A percentile compares a stretch with the other conserved stretches of the same genome.
Conservation (phyloP, 1,140 invertebrate species). For the Tetranychus urticae region DNA sequence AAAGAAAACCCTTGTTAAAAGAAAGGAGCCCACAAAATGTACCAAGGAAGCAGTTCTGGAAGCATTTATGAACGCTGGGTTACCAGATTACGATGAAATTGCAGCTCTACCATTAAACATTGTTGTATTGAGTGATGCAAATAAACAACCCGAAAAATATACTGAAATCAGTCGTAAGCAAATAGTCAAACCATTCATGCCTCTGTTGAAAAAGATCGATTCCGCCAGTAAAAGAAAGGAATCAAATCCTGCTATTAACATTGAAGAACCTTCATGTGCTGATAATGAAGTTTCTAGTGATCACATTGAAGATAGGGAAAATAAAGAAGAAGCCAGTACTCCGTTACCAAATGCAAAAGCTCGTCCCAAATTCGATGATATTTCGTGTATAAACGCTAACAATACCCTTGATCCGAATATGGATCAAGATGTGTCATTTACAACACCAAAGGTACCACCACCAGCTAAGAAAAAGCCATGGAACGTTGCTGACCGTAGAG, state of each 20-base stretch:
- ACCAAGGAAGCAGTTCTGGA: conserved; percentile 1
- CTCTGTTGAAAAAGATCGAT: background rate
- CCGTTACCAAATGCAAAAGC: background rate
- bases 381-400: background rate
- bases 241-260: background rate
- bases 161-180: background rate
- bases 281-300: background rate
- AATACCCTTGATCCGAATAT: background rate
- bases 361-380: background rate
- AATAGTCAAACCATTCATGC: background rate
- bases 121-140: background rate
- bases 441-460: background rate
- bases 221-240: background rate
- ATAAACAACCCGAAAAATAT: background rate
- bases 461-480: background rate
- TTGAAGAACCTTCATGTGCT: background rate
- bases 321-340: too few relatives aligned
- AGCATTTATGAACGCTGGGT: background rate
- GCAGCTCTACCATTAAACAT: background rate
- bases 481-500: background rate
- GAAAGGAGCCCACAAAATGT: background rate
- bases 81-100: conserved; percentile 6
- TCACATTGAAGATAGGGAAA: background rate
- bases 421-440: background rate
- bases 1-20: background rate